Percentiles rank a stretch among this genome's conserved stretches.
Conservation (phyloP, 2,888 invertebrate genomes). For the Atethmia centrago region DNA sequence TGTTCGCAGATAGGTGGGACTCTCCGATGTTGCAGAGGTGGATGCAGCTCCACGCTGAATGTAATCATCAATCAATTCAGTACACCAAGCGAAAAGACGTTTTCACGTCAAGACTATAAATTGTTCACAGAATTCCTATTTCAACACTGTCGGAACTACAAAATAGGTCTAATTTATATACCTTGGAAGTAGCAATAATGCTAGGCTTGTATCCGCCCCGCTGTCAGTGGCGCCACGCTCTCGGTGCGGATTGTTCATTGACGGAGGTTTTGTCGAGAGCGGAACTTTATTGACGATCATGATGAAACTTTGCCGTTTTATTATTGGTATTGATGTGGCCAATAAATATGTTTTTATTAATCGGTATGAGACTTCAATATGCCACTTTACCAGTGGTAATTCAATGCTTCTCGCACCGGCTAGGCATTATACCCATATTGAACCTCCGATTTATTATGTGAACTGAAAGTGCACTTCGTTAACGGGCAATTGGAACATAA, state of each 20-base stretch:
- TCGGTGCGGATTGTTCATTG: slow-evolving; percentile 48
- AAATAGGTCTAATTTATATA: neutral
- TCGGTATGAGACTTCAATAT: slow-evolving; percentile 37
- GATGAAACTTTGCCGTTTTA: slow-evolving; percentile 60
- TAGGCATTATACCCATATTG: neutral
- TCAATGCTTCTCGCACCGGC: neutral
- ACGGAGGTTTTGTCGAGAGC: slow-evolving; percentile 48
- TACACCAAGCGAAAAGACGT: neutral
- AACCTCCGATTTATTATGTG: neutral
- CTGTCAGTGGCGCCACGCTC: slow-evolving; percentile 20
- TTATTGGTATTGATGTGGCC: slow-evolving; percentile 38
- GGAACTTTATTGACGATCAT: slow-evolving; percentile 60
- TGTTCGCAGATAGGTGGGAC: neutral
- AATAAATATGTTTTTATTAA: slow-evolving; percentile 51
- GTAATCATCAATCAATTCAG: neutral
- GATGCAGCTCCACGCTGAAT: neutral
- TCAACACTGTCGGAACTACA: neutral
- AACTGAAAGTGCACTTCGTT: slow-evolving; percentile 43
- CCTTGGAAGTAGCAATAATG: neutral
- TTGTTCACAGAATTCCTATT: neutral
- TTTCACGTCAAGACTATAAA: neutral
- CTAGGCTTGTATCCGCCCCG: slow-evolving; percentile 2
- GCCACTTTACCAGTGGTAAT: neutral
- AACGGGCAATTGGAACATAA: slow-evolving; percentile 28
- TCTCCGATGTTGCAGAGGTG: neutral